Evolutionary conservation across 2,888 invertebrate species (phyloP), one percentile per base, ranked within the genome.

Genomic region (Acanthosepion pharaonis): DNA sequence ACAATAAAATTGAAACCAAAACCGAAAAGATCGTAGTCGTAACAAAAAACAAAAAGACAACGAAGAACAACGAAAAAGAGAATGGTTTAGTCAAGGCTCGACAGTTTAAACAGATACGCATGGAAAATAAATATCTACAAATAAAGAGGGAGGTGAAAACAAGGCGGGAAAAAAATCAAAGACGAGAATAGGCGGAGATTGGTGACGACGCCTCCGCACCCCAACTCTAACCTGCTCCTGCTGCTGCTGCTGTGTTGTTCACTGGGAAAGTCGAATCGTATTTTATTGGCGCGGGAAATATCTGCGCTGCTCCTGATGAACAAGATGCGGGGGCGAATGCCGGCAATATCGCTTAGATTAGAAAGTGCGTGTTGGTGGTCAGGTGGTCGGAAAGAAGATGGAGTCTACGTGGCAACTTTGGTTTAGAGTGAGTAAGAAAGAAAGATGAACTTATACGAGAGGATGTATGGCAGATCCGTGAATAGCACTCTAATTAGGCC

Each of bases 161-260:
- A n/a, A 78, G n/a, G 78, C n/a, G n/a, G 78, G n/a, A 18, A 78
- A 78, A 78, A 78, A n/a, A 8, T 8, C 78, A n/a, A 59, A n/a
- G n/a, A 78, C n/a, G 33, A n/a, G 78, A 78, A n/a, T n/a, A n/a
- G 78, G 78, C 78, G 78, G 78, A 78, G 78, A 78, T n/a, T 78
- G 78, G 1, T 78, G n/a, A n/a, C 33, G 11, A 23, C 15, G 78
- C 9, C 78, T 11, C 5, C 33, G 15, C 33, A n/a, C 33, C n/a
- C n/a, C 78, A 59, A 6, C 59, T 5, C 59, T 20, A 23, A 59
- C 23, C 23, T 3, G 59, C 59, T 78, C n/a, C 78, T 78, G 78
- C 78, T 78, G 78, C 78, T 78, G 78, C 78, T 78, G n/a, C n/a
- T 78, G 78, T 78, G 78, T n/a, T 78, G 33, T n/a, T 33, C n/a